Percentiles rank a stretch among this genome's conserved stretches.
phyloP scores from a whole-genome alignment of 2,888 invertebrate genomes.

The Drosophila algonquin region DNA sequence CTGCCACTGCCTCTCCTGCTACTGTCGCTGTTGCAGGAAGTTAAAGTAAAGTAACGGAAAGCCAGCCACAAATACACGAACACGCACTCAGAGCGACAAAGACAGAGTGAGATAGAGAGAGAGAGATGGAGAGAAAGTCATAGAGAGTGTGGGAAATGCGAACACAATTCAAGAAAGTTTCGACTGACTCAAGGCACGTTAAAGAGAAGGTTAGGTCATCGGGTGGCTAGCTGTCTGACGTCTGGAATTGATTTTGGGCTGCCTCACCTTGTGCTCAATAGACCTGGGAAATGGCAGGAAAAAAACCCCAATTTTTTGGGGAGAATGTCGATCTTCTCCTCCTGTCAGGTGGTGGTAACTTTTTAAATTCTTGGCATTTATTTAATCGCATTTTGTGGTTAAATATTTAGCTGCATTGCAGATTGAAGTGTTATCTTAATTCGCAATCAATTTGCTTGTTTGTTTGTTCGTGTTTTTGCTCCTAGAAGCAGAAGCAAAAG shows the following conservation, averaged over 20 bases:
- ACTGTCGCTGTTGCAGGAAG: conserved; percentile 64
- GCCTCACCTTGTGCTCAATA: background rate
- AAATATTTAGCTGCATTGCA: background rate
- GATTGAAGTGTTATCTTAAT: background rate
- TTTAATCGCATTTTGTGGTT: background rate
- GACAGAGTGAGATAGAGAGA: conserved; percentile 3
- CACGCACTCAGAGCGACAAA: conserved; percentile 11
- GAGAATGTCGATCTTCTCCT: background rate
- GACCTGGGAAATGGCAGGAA: background rate
- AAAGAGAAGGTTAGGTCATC: conserved; percentile 3
- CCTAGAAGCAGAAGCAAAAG: background rate
- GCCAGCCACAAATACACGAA: conserved; percentile 53
- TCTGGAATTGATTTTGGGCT: no score
- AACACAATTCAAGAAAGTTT: conserved; percentile 9
- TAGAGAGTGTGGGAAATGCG: conserved; percentile 5
- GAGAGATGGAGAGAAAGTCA: background rate
- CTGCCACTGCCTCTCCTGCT: background rate
- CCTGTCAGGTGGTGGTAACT: background rate
- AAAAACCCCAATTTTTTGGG: background rate
- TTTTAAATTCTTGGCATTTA: background rate
- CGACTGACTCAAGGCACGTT: conserved; percentile 6
- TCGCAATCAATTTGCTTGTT: background rate
- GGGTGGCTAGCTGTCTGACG: background rate
- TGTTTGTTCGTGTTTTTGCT: background rate
- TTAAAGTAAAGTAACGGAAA: conserved; percentile 70